Evolutionary conservation across 1,140 invertebrate genomes (phyloP), one percentile per base, ranked within the genome.

Genomic region (Microplitis demolitor): DNA sequence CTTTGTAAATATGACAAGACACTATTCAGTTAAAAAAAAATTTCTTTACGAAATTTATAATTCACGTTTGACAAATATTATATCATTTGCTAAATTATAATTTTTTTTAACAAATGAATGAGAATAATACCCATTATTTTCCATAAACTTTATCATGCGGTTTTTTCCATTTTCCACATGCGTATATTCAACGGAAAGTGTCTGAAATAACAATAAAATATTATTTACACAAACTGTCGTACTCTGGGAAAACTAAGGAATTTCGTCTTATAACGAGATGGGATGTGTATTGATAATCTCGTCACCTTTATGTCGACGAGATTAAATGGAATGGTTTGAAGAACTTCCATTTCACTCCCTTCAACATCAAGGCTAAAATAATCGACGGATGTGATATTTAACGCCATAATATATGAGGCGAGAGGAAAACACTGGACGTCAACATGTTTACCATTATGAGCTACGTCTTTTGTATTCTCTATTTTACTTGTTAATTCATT

Each of bases 341-440:
- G 75, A 13, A 90, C 87, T 71, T 90, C 84, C 8, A 90, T 77
- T 75, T 90, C 90, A 62, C 83, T 83, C 31, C 89, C 89, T 78
- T 90, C 89, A 4, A 90, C 79, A 73, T 89, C 88, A 9, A 88
- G 80, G 76, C 87, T 88, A 37, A 89, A 87, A 74, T 88, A 89
- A 79, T 89, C 83, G 3, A 89, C 74, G 3, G 80, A 78, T 13
- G 79, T 82, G 4, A 83, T 54, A 58, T 84, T 86, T 6, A 87
- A 76, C 6, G 89, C 89, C 13, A 84, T 74, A 16, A 90, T 77
- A 56, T 89, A 84, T 6, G 88, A 83, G 53, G 82, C 85, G 0
- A 90, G 77, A 6, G 89, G 89, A 69, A 90, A 87, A 76, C 89
- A 90, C 72, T 90, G 88, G 8, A 89, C 87, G 24, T 80, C 69